Conservation (phyloP, 2,113 vertebrate genomes). For the Aix galericulata region DNA sequence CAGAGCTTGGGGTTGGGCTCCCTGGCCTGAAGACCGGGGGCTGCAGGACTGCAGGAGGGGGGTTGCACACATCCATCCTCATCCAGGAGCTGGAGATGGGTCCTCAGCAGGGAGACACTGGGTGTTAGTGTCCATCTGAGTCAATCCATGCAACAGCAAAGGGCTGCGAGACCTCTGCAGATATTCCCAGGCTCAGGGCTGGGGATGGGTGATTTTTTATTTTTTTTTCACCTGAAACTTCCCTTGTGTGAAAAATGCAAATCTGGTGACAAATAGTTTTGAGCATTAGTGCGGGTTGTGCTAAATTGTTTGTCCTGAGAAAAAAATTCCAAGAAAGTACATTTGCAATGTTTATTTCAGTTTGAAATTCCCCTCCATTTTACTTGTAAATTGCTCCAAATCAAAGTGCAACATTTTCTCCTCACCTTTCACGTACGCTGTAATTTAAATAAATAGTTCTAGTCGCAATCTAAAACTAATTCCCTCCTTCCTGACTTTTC, state of each 20-base stretch:
- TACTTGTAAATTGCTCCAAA: slow-evolving; percentile 70
- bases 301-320: slow-evolving; percentile 65
- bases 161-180: not conserved
- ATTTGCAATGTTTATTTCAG: slow-evolving; percentile 72
- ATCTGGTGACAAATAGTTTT: slow-evolving; percentile 63
- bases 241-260: slow-evolving; percentile 60
- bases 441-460: slow-evolving; percentile 64
- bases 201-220: slow-evolving; percentile 25
- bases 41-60: not conserved
- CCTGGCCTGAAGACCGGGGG: not conserved
- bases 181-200: slow-evolving; percentile 46
- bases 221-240: slow-evolving; percentile 59
- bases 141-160: not conserved
- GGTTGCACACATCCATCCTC: not conserved
- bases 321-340: slow-evolving; percentile 64
- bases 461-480: slow-evolving; percentile 56
- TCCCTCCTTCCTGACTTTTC: slow-evolving; percentile 63
- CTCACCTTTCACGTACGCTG: slow-evolving; percentile 46
- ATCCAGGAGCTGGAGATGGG: not conserved
- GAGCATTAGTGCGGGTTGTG: slow-evolving; percentile 22
- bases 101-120: not conserved
- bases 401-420: slow-evolving; percentile 61
- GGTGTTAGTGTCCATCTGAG: not conserved
- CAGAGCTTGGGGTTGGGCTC: not conserved
- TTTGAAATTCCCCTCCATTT: slow-evolving; percentile 68